A percentile compares a stretch with the other conserved stretches of the same genome.
Evolutionary conservation across 2,797 vertebrate species (phyloP).

Genomic region (Micrastur ruficollis): DNA sequence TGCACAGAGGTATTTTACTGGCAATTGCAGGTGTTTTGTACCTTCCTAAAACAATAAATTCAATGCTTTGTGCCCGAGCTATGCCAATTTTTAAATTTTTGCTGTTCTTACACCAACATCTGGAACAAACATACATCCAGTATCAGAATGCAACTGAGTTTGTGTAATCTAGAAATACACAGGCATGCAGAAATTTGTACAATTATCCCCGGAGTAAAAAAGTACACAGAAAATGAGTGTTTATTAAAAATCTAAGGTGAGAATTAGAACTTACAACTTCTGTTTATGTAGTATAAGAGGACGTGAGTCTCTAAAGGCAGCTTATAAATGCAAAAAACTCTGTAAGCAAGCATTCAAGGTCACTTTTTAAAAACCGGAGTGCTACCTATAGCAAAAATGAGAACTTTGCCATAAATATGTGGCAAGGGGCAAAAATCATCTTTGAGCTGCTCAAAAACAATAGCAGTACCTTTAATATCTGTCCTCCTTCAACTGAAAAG

Average conservation of each 20-base stretch:
- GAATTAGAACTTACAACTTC: background rate
- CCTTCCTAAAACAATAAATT: background rate
- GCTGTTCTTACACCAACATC: background rate
- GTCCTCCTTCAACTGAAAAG: background rate
- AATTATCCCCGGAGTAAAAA: background rate
- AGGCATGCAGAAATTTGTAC: background rate
- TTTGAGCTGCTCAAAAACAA: background rate
- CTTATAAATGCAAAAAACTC: background rate
- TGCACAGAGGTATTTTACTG: conserved; percentile 10
- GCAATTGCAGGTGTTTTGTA: background rate
- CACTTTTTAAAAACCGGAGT: background rate
- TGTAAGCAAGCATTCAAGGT: background rate
- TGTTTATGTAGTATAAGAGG: background rate
- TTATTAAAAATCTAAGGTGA: background rate
- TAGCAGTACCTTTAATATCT: background rate
- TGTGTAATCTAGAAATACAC: background rate
- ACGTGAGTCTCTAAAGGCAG: background rate
- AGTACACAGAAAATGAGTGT: background rate
- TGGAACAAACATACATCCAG: background rate
- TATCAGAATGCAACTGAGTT: background rate
- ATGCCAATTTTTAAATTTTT: background rate
- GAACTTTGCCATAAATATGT: background rate
- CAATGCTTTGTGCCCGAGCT: background rate
- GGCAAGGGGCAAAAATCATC: background rate
- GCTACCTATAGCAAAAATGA: background rate